phyloP scores from a whole-genome alignment of 2,888 invertebrate genomes.

The Phania funesta region DNA sequence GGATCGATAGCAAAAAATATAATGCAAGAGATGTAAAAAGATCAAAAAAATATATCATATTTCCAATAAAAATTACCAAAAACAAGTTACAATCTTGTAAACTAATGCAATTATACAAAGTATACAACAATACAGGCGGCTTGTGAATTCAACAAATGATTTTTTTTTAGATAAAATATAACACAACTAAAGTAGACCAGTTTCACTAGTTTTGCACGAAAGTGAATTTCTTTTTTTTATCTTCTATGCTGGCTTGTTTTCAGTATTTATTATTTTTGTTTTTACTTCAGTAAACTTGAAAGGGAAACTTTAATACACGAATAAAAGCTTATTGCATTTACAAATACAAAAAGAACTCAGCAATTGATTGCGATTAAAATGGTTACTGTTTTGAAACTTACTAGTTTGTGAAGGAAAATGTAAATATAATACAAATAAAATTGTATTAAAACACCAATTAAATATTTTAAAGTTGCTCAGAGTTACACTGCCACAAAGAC shows the following conservation, averaged over 20 bases:
- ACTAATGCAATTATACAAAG: too few relatives aligned
- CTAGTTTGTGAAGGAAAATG: slow-evolving; percentile 41
- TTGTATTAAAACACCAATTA: slow-evolving; percentile 34
- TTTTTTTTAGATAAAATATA: slow-evolving; percentile 7
- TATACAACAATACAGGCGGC: too few relatives aligned
- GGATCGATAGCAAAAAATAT: too few relatives aligned
- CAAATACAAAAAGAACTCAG: neutral
- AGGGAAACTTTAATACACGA: slow-evolving; percentile 59
- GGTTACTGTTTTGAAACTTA: slow-evolving; percentile 34
- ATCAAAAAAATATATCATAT: too few relatives aligned
- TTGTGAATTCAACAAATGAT: neutral
- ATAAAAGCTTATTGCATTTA: slow-evolving; percentile 35
- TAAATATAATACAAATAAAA: slow-evolving; percentile 36
- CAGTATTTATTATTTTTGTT: neutral
- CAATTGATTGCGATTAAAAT: neutral
- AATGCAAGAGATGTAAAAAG: too few relatives aligned
- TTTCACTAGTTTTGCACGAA: slow-evolving; percentile 76
- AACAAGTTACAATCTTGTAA: too few relatives aligned
- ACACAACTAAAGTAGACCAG: slow-evolving; percentile 71
- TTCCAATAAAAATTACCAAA: too few relatives aligned
- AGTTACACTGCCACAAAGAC: slow-evolving; percentile 33
- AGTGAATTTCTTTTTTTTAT: slow-evolving; percentile 74
- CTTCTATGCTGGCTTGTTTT: neutral
- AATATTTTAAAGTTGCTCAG: slow-evolving; percentile 3
- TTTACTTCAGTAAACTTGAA: slow-evolving; percentile 61